Percentiles rank a stretch among this genome's conserved stretches.
Evolutionary conservation across 2,797 vertebrate species (phyloP).

Genomic region (Carapus acus): DNA sequence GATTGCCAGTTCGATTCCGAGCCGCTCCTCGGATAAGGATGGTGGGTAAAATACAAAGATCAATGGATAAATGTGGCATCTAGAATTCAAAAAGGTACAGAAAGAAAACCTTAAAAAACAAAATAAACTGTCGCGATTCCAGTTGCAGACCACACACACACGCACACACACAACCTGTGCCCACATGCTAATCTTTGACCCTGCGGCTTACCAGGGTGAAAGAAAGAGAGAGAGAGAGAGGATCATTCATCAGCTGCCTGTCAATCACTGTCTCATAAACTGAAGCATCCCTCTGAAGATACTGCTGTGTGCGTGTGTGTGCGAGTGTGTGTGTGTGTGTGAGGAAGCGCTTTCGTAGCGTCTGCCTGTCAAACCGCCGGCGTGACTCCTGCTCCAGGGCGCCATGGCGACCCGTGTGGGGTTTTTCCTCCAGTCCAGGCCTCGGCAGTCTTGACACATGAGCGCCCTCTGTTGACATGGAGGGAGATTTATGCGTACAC

Average conservation of each 20-base stretch:
- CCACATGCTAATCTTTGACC: constrained; percentile 55
- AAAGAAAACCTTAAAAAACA: background rate
- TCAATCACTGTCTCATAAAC: constrained; percentile 51
- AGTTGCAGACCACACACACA: constrained; percentile 14
- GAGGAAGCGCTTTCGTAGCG: too few relatives aligned
- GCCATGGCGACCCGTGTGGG: constrained; percentile 18
- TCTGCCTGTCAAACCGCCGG: too few relatives aligned
- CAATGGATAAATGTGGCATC: too few relatives aligned
- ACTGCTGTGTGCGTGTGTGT: constrained; percentile 24
- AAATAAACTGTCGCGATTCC: constrained; percentile 12
- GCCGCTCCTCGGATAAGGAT: too few relatives aligned
- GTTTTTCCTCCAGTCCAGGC: constrained; percentile 37
- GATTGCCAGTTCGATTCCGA: too few relatives aligned
- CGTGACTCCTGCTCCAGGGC: too few relatives aligned
- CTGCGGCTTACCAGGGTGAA: too few relatives aligned
- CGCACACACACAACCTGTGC: constrained; percentile 37
- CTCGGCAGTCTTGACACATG: constrained; percentile 63
- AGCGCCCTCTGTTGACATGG: constrained; percentile 42
- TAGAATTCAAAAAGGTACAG: too few relatives aligned
- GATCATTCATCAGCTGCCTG: constrained; percentile 50
- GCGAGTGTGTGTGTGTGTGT: constrained; percentile 37
- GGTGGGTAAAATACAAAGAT: too few relatives aligned
- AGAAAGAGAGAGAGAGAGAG: constrained; percentile 48
- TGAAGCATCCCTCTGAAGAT: constrained; percentile 46
- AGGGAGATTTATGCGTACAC: constrained; percentile 63